These are phyloP conservation scores for Mesocricetus auratus DNA, from an alignment of 2,113 vertebrate species.

Conservation along the genomic window DNA sequence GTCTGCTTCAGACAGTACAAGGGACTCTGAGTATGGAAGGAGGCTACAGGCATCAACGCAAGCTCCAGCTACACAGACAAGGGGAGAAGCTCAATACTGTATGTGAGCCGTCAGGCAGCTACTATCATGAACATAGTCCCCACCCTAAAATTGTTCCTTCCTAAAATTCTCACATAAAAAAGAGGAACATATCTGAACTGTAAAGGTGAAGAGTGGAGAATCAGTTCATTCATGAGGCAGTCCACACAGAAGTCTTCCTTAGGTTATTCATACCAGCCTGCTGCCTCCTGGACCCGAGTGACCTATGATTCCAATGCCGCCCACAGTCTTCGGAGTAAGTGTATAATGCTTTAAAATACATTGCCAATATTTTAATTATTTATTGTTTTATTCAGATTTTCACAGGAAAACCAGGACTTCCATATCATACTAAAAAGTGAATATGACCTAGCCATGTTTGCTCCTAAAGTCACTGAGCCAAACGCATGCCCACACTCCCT, in stretches of 20 bases:
- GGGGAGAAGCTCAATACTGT: neutral
- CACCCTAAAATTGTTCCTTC: neutral
- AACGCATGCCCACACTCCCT: neutral
- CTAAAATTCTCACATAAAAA: neutral
- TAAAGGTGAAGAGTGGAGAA: neutral
- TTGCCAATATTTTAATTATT: neutral
- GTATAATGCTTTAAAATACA: neutral
- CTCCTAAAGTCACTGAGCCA: neutral
- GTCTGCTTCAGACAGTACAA: neutral
- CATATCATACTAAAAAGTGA: neutral
- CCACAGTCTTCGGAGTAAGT: neutral
- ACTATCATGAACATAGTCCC: neutral
- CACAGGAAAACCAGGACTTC: neutral
- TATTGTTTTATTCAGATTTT: neutral
- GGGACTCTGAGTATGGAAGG: too few species aligned
- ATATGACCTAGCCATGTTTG: too few species aligned
- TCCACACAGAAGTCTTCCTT: neutral
- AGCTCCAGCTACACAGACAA: neutral
- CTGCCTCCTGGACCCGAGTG: neutral
- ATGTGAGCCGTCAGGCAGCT: neutral
- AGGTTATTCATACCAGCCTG: neutral
- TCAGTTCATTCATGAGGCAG: fast-evolving
- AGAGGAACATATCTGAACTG: neutral
- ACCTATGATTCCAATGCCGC: neutral
- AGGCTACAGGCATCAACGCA: fast-evolving